Evolutionary conservation across 2,888 invertebrate genomes (phyloP).

Genomic region (Pheosia gnoma): DNA sequence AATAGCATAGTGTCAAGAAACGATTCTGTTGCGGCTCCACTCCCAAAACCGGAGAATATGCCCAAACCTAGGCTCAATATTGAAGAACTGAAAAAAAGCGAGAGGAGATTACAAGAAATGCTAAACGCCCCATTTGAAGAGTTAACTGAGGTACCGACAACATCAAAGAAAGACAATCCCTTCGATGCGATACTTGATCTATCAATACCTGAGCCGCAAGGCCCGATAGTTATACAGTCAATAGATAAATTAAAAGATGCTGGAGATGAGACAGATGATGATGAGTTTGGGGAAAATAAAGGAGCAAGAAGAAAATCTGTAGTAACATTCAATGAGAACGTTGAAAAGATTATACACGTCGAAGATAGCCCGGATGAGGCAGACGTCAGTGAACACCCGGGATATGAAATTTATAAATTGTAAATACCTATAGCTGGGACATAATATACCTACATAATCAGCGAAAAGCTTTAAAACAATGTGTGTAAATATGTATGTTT

Average conservation of each 20-base stretch:
- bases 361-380: constrained; percentile 59
- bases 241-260: constrained; percentile 74
- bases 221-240: constrained; percentile 71
- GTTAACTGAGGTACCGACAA: constrained; percentile 37
- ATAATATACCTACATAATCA: background rate
- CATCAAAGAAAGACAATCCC: constrained; percentile 39
- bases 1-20: constrained; percentile 60
- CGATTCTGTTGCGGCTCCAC: constrained; percentile 42
- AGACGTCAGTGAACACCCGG: constrained; percentile 40
- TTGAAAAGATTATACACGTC: constrained; percentile 79
- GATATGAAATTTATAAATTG: constrained; percentile 61
- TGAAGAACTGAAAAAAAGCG: constrained; percentile 69
- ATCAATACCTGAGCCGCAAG: constrained; percentile 42
- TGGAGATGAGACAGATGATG: constrained; percentile 63
- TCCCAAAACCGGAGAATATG: constrained; percentile 46
- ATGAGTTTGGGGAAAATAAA: constrained; percentile 71
- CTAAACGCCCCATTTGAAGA: constrained; percentile 59
- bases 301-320: constrained; percentile 71
- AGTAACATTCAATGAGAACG: constrained; percentile 83
- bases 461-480: constrained; percentile 1
- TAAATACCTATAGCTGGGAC: constrained; percentile 31
- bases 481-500: background rate
- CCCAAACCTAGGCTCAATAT: constrained; percentile 63
- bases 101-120: constrained; percentile 69
- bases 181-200: constrained; percentile 51